Evolutionary conservation across 2,113 vertebrate genomes (phyloP).

Genomic region (Isurus oxyrinchus): DNA sequence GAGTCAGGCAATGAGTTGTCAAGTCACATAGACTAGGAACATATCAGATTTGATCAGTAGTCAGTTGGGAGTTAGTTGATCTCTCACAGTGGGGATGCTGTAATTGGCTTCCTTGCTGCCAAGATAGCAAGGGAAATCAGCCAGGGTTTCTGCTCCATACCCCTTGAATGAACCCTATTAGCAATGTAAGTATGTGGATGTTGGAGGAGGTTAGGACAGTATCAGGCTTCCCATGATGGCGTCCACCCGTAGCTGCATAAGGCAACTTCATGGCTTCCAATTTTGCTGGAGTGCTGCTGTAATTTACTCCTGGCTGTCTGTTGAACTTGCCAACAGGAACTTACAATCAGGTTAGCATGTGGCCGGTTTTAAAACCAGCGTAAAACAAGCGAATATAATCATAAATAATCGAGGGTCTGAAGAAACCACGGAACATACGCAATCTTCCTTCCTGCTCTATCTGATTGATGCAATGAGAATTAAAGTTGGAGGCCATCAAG

Average conservation of each 20-base stretch:
- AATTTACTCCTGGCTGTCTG: neutral
- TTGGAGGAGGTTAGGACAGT: neutral
- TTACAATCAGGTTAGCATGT: too few relatives aligned
- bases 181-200: neutral
- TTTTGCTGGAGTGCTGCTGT: neutral
- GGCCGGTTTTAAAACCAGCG: too few relatives aligned
- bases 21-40: neutral
- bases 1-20: neutral
- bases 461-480: too few relatives aligned
- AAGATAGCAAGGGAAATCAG: neutral
- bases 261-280: neutral
- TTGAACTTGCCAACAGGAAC: neutral
- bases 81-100: neutral
- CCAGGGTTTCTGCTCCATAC: neutral
- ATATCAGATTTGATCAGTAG: neutral
- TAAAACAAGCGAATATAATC: too few relatives aligned
- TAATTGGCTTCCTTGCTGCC: neutral
- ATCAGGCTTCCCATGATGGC: neutral
- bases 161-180: neutral
- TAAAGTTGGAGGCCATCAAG: too few relatives aligned
- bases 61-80: neutral
- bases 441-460: too few relatives aligned
- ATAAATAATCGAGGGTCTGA: too few relatives aligned
- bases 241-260: neutral
- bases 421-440: too few relatives aligned